phyloP scores from a whole-genome alignment of 2,797 vertebrate genomes.

The Onychomys arenicola region DNA sequence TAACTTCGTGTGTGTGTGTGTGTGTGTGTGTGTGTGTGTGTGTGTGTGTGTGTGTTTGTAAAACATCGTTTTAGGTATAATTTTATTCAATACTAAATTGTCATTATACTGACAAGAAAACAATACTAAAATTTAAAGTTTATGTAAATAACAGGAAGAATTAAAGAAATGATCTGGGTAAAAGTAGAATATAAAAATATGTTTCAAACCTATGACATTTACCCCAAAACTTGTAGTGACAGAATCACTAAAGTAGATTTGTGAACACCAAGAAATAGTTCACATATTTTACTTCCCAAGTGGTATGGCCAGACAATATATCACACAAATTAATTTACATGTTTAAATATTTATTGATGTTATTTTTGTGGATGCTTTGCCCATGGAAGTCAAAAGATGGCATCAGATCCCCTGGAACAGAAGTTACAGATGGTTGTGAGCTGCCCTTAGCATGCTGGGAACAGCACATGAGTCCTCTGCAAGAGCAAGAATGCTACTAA shows the following conservation, averaged over 20 bases:
- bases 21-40: no score
- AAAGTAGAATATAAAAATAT: neutral
- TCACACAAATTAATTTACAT: neutral
- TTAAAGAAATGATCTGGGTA: neutral
- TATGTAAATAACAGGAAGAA: neutral
- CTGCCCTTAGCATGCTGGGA: neutral
- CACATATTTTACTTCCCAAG: neutral
- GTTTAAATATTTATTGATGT: neutral
- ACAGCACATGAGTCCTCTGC: neutral
- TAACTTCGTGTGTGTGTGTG: neutral
- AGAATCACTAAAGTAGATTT: neutral
- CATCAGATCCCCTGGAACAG: neutral
- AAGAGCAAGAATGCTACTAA: neutral
- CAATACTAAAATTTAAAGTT: neutral
- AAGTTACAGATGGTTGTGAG: neutral
- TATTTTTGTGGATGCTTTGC: neutral
- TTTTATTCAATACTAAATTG: constrained; percentile 57
- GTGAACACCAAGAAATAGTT: neutral
- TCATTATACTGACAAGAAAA: neutral
- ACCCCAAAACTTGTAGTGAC: neutral
- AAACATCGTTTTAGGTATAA: constrained; percentile 1
- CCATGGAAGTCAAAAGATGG: neutral
- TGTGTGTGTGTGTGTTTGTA: neutral
- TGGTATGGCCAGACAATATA: neutral
- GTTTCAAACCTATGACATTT: neutral